These are phyloP conservation scores for Xestia xanthographa DNA, from an alignment of 2,888 invertebrate genomes.

Conservation along the genomic window DNA sequence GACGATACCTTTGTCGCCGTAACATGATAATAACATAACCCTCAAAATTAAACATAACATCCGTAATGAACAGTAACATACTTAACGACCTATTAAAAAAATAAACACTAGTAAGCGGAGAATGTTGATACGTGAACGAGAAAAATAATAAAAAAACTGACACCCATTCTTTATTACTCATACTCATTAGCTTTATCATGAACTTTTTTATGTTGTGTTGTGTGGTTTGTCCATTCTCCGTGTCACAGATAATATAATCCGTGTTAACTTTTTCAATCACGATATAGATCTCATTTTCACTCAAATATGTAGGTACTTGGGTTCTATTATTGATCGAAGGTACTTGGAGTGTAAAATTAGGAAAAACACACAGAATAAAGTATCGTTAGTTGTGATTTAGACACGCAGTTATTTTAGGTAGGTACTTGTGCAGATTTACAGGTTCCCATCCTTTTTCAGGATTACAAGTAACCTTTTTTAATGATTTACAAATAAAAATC, in stretches of 20 bases:
- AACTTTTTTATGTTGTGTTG: slow-evolving; percentile 12
- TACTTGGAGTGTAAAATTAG: neutral
- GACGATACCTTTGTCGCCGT: slow-evolving; percentile 27
- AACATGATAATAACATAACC: slow-evolving; percentile 20
- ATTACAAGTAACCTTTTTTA: neutral
- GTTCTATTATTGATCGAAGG: no score
- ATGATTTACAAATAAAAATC: neutral
- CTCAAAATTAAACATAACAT: slow-evolving; percentile 49
- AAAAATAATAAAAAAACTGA: slow-evolving; percentile 7
- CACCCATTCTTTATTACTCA: slow-evolving; percentile 4
- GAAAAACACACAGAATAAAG: neutral
- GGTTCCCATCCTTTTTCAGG: neutral
- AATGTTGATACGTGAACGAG: slow-evolving; percentile 25
- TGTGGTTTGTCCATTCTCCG: no score
- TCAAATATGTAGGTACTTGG: neutral
- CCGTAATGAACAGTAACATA: slow-evolving; percentile 23
- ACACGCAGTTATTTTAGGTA: neutral
- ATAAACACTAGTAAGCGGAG: slow-evolving; percentile 31
- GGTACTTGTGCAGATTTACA: neutral
- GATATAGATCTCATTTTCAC: neutral
- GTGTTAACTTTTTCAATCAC: neutral
- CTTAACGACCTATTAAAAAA: neutral
- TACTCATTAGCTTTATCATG: neutral
- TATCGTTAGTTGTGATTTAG: neutral
- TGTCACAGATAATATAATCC: no score